Percentiles rank a stretch among this genome's conserved stretches.
These are phyloP conservation scores for Lottia scabra DNA, from an alignment of 2,888 invertebrate genomes.

Conservation along the genomic window DNA sequence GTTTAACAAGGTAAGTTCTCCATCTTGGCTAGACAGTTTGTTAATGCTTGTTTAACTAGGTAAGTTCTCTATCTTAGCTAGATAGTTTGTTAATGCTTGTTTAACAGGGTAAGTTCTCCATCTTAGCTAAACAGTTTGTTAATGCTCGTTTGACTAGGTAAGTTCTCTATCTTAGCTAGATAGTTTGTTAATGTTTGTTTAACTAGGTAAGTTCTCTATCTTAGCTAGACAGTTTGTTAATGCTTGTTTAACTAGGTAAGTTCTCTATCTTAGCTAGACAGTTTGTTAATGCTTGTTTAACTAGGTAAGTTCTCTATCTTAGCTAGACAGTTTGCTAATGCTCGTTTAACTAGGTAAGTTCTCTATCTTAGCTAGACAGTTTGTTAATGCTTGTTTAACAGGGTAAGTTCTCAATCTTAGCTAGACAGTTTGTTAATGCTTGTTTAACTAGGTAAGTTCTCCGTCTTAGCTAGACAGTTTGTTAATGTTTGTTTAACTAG, in stretches of 20 bases:
- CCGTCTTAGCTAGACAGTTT: slow-evolving; percentile 62
- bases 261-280: slow-evolving; percentile 61
- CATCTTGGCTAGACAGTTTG: slow-evolving; percentile 62
- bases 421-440: slow-evolving; percentile 32
- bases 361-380: slow-evolving; percentile 59
- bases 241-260: slow-evolving; percentile 57
- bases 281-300: slow-evolving; percentile 65
- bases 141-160: slow-evolving; percentile 57
- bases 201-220: slow-evolving; percentile 58
- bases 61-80: slow-evolving; percentile 60
- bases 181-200: slow-evolving; percentile 65
- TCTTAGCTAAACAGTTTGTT: slow-evolving; percentile 64
- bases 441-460: slow-evolving; percentile 60
- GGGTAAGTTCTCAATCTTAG: slow-evolving; percentile 39
- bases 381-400: slow-evolving; percentile 64
- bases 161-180: slow-evolving; percentile 60
- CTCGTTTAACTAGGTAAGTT: slow-evolving; percentile 62
- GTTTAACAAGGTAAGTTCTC: slow-evolving; percentile 62
- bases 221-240: slow-evolving; percentile 59
- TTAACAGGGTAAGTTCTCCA: slow-evolving; percentile 58
- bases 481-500: slow-evolving; percentile 63
- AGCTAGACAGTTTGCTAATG: slow-evolving; percentile 63
- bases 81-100: slow-evolving; percentile 64
- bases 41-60: slow-evolving; percentile 59
- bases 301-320: slow-evolving; percentile 55